Evolutionary conservation across 2,888 invertebrate species (phyloP).

Genomic region (Stegophylla sp.): DNA sequence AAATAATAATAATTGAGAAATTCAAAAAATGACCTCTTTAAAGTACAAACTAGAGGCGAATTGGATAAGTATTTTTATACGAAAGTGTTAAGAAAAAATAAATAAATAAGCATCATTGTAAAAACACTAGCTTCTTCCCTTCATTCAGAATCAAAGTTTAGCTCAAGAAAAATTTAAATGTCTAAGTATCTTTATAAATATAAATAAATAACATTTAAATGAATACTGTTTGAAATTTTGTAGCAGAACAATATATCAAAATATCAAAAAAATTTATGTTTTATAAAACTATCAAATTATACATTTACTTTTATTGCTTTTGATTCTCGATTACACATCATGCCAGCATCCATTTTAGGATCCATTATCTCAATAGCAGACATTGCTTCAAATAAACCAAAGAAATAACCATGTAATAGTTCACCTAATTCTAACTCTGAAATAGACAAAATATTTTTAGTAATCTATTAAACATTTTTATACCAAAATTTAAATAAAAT

Average conservation of each 20-base stretch:
- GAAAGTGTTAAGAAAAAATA: too few species aligned
- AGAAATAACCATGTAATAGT: slow-evolving; percentile 86
- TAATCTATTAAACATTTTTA: not conserved
- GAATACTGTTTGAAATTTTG: not conserved
- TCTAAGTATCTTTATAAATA: too few species aligned
- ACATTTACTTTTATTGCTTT: slow-evolving; percentile 68
- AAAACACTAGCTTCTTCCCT: too few species aligned
- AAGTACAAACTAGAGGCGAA: too few species aligned
- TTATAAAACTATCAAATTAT: not conserved
- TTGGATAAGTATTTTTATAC: too few species aligned
- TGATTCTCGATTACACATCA: slow-evolving; percentile 89
- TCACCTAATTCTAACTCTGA: slow-evolving; percentile 86
- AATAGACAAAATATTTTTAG: slow-evolving; percentile 60
- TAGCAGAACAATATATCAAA: not conserved
- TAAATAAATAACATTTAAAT: not conserved
- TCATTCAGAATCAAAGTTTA: too few species aligned
- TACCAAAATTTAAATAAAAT: too few species aligned
- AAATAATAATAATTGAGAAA: too few species aligned
- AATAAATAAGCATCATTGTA: too few species aligned
- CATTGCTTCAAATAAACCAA: slow-evolving; percentile 97
- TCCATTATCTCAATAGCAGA: slow-evolving; percentile 99
- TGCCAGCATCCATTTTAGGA: slow-evolving; percentile 99
- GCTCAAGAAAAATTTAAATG: not conserved
- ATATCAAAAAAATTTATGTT: not conserved
- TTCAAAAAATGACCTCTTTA: too few species aligned